Percentiles rank a stretch among this genome's conserved stretches.
Evolutionary conservation across 2,797 vertebrate species (phyloP).

Genomic region (Phoeniculus purpureus): DNA sequence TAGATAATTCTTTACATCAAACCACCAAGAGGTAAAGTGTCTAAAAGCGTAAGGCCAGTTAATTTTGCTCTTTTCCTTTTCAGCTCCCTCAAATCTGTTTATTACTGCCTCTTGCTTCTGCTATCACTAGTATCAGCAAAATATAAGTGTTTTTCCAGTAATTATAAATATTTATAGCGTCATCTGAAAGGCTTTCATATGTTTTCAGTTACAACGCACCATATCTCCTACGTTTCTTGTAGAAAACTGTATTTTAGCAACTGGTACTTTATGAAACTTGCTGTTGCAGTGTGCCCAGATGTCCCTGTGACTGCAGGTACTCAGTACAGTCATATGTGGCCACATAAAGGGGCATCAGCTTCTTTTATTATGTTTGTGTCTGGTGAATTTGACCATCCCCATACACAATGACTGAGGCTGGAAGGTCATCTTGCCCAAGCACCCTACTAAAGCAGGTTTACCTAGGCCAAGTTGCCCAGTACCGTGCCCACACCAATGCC

Average conservation of each 20-base stretch:
- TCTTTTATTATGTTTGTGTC: background rate
- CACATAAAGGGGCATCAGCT: background rate
- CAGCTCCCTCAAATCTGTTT: background rate
- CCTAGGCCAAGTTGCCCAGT: background rate
- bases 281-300: background rate
- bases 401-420: background rate
- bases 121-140: background rate
- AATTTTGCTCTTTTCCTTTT: background rate
- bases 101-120: background rate
- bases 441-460: background rate
- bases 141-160: background rate
- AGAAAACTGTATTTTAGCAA: background rate
- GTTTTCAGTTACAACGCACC: background rate
- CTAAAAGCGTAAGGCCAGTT: background rate
- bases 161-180: background rate
- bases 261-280: background rate
- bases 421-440: background rate
- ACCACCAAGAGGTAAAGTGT: background rate
- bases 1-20: background rate
- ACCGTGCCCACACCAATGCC: no score
- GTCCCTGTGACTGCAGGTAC: background rate
- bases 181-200: background rate
- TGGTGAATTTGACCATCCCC: background rate
- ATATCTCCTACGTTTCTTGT: background rate
- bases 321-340: background rate